phyloP scores from a whole-genome alignment of 2,888 invertebrate genomes.

The Amaurobius ferox region DNA sequence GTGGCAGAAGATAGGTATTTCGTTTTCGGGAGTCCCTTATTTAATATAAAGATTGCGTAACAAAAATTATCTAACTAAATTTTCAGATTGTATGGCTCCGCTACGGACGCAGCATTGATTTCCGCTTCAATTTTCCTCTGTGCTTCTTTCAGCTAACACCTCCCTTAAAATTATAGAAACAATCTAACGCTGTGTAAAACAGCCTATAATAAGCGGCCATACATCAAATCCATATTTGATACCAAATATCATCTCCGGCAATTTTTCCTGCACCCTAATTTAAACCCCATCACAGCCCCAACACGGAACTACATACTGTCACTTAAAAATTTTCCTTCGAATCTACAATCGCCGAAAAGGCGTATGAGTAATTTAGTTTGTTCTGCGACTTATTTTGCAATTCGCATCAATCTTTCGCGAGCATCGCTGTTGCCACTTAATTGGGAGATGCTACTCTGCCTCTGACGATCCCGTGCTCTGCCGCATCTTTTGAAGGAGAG shows the following conservation, averaged over 20 bases:
- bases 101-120: too few species aligned
- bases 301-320: constrained; percentile 18
- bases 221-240: constrained; percentile 7
- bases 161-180: constrained; percentile 10
- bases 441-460: constrained; percentile 58
- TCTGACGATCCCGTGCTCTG: constrained; percentile 26
- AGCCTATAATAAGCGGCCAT: neutral
- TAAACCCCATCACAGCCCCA: constrained; percentile 41
- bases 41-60: too few species aligned
- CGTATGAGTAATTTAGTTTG: constrained; percentile 72
- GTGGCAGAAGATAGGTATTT: too few species aligned
- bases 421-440: constrained; percentile 68
- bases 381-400: constrained; percentile 69
- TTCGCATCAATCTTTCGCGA: constrained; percentile 70
- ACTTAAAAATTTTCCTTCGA: constrained; percentile 64
- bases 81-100: too few species aligned
- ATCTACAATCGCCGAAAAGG: constrained; percentile 13
- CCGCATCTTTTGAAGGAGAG: constrained; percentile 54
- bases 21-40: too few species aligned
- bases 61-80: too few species aligned
- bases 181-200: constrained; percentile 1
- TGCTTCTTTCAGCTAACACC: too few species aligned
- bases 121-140: too few species aligned
- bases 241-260: constrained; percentile 16
- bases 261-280: constrained; percentile 28